These are phyloP conservation scores for Anniella stebbinsi DNA, from an alignment of 2,797 vertebrate species.

Conservation along the genomic window DNA sequence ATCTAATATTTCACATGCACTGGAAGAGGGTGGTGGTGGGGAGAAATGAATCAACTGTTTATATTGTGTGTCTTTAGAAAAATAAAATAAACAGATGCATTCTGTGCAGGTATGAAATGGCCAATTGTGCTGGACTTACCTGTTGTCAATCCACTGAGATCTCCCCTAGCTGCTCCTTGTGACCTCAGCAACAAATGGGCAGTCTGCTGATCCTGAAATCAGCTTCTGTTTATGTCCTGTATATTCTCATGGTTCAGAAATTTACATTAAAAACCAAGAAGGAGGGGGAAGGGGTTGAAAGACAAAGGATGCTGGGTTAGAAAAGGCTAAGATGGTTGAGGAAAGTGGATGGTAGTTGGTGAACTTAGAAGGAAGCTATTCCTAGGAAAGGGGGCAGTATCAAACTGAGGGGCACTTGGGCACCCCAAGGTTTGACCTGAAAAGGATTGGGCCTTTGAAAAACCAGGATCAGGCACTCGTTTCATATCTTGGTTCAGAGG, in stretches of 20 bases:
- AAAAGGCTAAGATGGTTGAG: background rate
- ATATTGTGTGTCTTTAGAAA: background rate
- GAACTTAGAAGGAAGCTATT: background rate
- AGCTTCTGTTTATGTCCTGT: background rate
- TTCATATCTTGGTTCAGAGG: background rate
- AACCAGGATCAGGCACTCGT: background rate
- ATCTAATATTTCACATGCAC: constrained; percentile 1
- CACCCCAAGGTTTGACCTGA: background rate
- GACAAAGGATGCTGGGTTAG: background rate
- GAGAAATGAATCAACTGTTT: background rate
- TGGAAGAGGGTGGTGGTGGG: background rate
- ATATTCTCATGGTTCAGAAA: background rate
- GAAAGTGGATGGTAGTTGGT: background rate
- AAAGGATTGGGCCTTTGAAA: background rate
- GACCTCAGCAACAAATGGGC: background rate
- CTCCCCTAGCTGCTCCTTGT: background rate
- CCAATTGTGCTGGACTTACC: background rate
- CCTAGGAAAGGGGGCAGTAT: background rate
- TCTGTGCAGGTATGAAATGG: background rate
- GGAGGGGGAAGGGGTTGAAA: background rate
- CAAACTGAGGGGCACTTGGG: too few species aligned
- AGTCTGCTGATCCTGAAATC: background rate
- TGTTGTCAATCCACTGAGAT: too few species aligned
- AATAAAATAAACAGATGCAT: background rate
- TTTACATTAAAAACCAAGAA: background rate